Evolutionary conservation across 2,888 invertebrate species (phyloP).

Genomic region (Lottia gigantea): DNA sequence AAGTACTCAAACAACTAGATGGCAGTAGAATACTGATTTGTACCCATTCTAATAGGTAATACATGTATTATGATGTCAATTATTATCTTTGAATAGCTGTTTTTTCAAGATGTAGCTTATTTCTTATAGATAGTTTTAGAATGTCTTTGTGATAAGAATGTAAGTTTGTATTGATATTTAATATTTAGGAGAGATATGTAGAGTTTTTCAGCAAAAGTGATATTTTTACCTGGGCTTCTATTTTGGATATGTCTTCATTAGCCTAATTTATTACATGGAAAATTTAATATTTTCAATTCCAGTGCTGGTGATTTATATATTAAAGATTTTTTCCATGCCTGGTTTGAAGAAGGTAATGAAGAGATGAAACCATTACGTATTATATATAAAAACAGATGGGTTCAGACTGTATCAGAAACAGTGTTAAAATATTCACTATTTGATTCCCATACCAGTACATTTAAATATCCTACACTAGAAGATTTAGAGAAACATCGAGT

Average conservation of each 20-base stretch:
- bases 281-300: slow-evolving; percentile 24
- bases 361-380: slow-evolving; percentile 80
- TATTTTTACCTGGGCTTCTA: too few relatives aligned
- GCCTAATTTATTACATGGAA: not conserved
- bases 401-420: slow-evolving; percentile 79
- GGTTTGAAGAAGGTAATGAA: slow-evolving; percentile 76
- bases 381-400: slow-evolving; percentile 83
- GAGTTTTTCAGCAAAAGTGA: too few relatives aligned
- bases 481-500: slow-evolving; percentile 80
- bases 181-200: too few relatives aligned
- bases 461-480: slow-evolving; percentile 78
- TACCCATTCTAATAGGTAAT: slow-evolving; percentile 82
- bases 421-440: slow-evolving; percentile 82
- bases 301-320: slow-evolving; percentile 87
- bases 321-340: slow-evolving; percentile 83
- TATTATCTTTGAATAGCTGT: too few relatives aligned
- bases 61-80: too few relatives aligned
- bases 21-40: slow-evolving; percentile 81
- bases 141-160: not conserved
- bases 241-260: too few relatives aligned
- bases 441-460: slow-evolving; percentile 70
- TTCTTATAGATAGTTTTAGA: slow-evolving; percentile 1
- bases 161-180: too few relatives aligned
- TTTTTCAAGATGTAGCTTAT: too few relatives aligned
- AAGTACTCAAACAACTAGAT: slow-evolving; percentile 74